Evolutionary conservation across 2,888 invertebrate species (phyloP), one percentile per base, ranked within the genome.

Genomic region (Carterocephalus palaemon): DNA sequence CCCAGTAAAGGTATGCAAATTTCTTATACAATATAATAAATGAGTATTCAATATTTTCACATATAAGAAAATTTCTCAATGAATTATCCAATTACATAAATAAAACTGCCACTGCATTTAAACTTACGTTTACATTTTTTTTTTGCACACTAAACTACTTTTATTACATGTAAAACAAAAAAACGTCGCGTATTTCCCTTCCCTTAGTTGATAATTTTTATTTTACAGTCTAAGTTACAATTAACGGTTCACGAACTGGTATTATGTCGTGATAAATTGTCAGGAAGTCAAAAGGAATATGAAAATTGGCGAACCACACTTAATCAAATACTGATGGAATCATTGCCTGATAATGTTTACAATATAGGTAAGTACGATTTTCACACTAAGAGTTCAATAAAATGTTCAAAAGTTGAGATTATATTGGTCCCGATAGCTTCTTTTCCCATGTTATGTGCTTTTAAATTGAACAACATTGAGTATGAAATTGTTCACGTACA

Each of bases 221-320:
- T 8, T 51, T 74, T 70, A 9, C 67, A 88, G 88, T 73, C 80
- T 0, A 87, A 87, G 57, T 55, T 88, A 39, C 81, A 88, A 58
- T 56, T 72, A 19, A 88, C 87, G 0, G 85, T 86, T 0, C 79
- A 83, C 15, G 86, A 88, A 48, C 56, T 88, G 33, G 82, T 82
- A 0, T 53, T 76, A 1, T 74, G 70, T 51, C 75, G 85, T 1
- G 79, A 70, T 48, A 79, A 80, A 52, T 41, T 78, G 17, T 23
- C 68, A 0, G 53, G 68, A 2, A 68, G 59, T 26, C 80, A 82
- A 47, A 77, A 78, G 16, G 85, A 86, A 28, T 72, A 75, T 26
- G 84, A 85, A 8, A 75, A 74, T 22, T 84, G 80, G 79, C 67
- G 77, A 15, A 63, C 67, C 1, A 73, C 75, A 1, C 67, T 85